Evolutionary conservation across 2,797 vertebrate genomes (phyloP).

Genomic region (Semaprochilodus insignis): DNA sequence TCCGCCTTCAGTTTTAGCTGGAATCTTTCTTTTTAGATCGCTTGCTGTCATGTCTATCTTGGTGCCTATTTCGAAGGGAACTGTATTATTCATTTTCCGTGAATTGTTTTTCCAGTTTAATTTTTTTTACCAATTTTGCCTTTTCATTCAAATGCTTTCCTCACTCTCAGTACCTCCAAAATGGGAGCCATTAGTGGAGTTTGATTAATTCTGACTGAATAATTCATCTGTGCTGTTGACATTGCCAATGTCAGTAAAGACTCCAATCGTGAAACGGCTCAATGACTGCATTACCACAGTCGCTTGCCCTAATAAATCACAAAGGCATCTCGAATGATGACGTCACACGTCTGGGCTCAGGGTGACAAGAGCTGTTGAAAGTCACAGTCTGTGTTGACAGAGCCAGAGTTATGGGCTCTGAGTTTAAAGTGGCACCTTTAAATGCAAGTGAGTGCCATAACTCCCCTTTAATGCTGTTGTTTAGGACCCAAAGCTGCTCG

Average conservation of each 20-base stretch:
- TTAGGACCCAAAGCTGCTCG: slow-evolving; percentile 34
- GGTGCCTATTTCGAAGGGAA: not conserved
- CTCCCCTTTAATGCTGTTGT: slow-evolving; percentile 50
- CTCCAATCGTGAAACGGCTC: slow-evolving; percentile 38
- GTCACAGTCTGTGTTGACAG: slow-evolving; percentile 47
- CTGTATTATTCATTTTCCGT: too few species aligned
- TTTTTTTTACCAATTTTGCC: not conserved
- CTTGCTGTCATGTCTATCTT: not conserved
- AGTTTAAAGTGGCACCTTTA: slow-evolving; percentile 51
- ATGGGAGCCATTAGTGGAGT: slow-evolving; percentile 34
- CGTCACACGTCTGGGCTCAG: slow-evolving; percentile 43
- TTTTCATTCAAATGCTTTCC: slow-evolving; percentile 11
- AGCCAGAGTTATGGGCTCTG: slow-evolving; percentile 48
- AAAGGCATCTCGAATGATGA: slow-evolving; percentile 47
- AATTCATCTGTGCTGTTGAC: slow-evolving; percentile 54
- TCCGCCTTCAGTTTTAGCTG: too few species aligned
- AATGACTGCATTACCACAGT: slow-evolving; percentile 41
- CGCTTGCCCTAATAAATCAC: slow-evolving; percentile 49
- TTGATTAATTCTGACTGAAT: slow-evolving; percentile 47
- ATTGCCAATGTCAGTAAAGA: slow-evolving; percentile 50
- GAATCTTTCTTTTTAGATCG: not conserved
- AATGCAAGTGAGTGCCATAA: slow-evolving; percentile 47
- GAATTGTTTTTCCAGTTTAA: too few species aligned
- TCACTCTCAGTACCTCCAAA: slow-evolving; percentile 5
- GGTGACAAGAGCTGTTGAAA: slow-evolving; percentile 52